Percentiles rank a stretch among this genome's conserved stretches.
phyloP scores from a whole-genome alignment of 2,888 invertebrate genomes.

The Drosophila sordidula region DNA sequence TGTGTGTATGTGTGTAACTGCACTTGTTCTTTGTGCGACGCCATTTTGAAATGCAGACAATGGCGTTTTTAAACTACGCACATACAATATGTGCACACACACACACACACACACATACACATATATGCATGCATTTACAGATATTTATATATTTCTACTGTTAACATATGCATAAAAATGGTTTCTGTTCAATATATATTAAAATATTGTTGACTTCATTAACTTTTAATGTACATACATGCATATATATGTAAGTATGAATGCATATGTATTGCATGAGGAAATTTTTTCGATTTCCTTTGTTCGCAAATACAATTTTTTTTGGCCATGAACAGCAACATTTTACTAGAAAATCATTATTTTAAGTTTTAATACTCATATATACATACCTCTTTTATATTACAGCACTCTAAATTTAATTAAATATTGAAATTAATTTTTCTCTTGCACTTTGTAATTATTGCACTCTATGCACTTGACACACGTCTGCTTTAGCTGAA shows the following conservation, averaged over 20 bases:
- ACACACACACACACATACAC: not conserved
- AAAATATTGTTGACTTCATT: not conserved
- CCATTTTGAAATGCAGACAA: conserved; percentile 40
- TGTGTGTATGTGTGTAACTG: conserved; percentile 4
- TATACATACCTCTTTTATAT: conserved; percentile 36
- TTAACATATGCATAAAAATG: not conserved
- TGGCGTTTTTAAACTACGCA: conserved; percentile 21
- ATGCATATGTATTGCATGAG: conserved; percentile 7
- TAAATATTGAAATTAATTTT: conserved; percentile 2
- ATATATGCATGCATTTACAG: not conserved
- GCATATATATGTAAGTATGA: not conserved
- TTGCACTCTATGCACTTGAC: not conserved
- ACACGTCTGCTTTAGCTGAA: conserved; percentile 26
- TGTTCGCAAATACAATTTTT: conserved; percentile 3
- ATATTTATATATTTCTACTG: not conserved
- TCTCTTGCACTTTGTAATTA: conserved; percentile 6
- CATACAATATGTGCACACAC: not conserved
- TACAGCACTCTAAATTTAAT: not conserved
- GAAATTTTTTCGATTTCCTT: conserved; percentile 21
- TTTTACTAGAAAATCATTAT: not conserved
- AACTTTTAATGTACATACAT: not conserved
- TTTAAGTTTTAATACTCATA: not conserved
- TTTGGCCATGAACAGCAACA: not conserved
- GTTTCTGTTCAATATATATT: too few species aligned
- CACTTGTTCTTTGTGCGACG: conserved; percentile 41